Evolutionary conservation across 2,888 invertebrate species (phyloP).

Genomic region (Tillus elongatus): DNA sequence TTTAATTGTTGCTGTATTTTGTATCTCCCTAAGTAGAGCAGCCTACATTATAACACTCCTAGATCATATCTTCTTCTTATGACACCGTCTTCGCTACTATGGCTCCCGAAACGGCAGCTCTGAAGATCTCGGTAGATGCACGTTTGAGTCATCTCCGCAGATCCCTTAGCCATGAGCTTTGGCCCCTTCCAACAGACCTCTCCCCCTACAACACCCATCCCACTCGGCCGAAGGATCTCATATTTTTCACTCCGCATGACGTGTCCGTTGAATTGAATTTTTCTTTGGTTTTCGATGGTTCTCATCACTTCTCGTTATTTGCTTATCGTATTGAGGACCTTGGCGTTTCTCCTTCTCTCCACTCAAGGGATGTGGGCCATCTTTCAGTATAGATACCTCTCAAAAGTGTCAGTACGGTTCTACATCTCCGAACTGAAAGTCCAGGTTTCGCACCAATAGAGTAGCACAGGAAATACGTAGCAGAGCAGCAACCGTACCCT

Average conservation of each 20-base stretch:
- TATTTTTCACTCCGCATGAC: neutral
- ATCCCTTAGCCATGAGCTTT: slow-evolving; percentile 1
- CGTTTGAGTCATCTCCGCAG: slow-evolving; percentile 1
- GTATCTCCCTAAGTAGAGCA: too few species aligned
- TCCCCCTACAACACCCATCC: neutral
- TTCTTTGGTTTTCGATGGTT: neutral
- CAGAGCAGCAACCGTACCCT: neutral
- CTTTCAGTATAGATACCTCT: too few species aligned
- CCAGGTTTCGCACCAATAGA: neutral
- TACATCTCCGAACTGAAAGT: too few species aligned
- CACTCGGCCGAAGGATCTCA: neutral
- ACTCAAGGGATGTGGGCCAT: neutral
- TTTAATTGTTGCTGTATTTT: too few species aligned
- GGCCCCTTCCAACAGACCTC: slow-evolving; percentile 1
- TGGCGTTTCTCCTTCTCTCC: neutral
- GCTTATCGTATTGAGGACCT: neutral
- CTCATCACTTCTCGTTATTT: too few species aligned
- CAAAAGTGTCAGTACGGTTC: too few species aligned
- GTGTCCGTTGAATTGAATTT: neutral
- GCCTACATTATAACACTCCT: too few species aligned
- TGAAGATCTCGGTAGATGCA: neutral
- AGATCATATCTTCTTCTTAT: too few species aligned
- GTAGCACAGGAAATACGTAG: neutral
- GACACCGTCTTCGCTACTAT: too few species aligned
- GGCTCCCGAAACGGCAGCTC: neutral